Evolutionary conservation across 2,888 invertebrate species (phyloP), one percentile per base, ranked within the genome.

Genomic region (Ophion obscuratus): DNA sequence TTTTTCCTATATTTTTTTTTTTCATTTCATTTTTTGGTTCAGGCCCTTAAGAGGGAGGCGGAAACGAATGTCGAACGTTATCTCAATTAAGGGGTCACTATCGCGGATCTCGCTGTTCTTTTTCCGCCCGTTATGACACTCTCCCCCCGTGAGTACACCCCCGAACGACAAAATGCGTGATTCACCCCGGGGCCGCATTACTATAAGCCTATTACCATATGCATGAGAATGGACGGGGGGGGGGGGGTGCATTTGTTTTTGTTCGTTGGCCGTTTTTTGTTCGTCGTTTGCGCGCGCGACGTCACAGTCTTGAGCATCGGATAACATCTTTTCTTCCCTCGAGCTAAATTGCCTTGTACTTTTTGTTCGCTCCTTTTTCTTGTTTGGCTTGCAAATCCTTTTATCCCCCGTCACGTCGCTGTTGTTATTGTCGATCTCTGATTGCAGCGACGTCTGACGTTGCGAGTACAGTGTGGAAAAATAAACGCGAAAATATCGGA

Each of bases 301-400:
- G 81, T 81, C n/a, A 4, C 24, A 24, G 67, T 81, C 70, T 76
- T 67, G 77, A 2, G 5, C 57, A 59, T 66, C 68, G n/a, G 81
- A 53, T 77, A 74, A 57, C 81, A 81, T 31, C 77, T 84, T 66
- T 47, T 81, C 74, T 62, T 59, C 57, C 61, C 24, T 40, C 40
- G 14, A 40, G 61, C 20, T 74, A 64, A 78, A 81, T 74, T 74
- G 76, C 61, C 53, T 67, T 67, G 67, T 73, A 40, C 66, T 76
- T 75, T 81, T 31, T 27, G 77, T 36, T 59, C 10, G 67, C 40
- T 17, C 40, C 57, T 27, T 62, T 7, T 11, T 44, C n/a, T 44
- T 71, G 17, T 3, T 47, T 47, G 17, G 31, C 17, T 68, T 20
- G 17, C 61, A 40, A 62, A 61, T 24, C n/a, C 40, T 62, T 61